phyloP scores from a whole-genome alignment of 2,113 vertebrate species.

The Smithornis capensis region DNA sequence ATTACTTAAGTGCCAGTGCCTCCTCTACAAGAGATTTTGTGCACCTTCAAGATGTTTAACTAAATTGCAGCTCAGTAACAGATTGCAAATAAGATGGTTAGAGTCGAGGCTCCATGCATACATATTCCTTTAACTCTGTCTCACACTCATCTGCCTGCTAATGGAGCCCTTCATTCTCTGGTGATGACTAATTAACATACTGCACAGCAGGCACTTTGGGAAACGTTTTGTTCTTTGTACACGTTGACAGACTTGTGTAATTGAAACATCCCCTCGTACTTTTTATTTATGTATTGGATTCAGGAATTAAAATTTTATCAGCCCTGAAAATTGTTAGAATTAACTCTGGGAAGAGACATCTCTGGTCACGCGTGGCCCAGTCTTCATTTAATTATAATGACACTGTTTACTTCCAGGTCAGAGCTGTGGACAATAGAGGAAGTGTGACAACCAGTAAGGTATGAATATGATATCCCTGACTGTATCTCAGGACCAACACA shows the following conservation, averaged over 20 bases:
- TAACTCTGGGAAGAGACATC: not conserved
- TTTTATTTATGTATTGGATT: slow-evolving; percentile 19
- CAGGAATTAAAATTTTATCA: slow-evolving; percentile 1
- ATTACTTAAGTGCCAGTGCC: slow-evolving; percentile 68
- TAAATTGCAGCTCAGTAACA: slow-evolving; percentile 52
- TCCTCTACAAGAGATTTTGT: slow-evolving; percentile 47
- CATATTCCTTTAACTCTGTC: slow-evolving; percentile 11
- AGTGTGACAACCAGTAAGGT: not conserved
- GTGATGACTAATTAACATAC: slow-evolving; percentile 68
- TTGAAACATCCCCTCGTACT: not conserved
- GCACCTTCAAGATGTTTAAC: slow-evolving; percentile 69
- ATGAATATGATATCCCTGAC: not conserved
- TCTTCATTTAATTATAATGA: not conserved
- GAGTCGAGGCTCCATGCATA: slow-evolving; percentile 22
- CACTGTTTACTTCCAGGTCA: not conserved
- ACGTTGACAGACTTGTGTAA: slow-evolving; percentile 16
- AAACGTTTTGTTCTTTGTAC: slow-evolving; percentile 1
- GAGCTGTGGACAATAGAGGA: not conserved
- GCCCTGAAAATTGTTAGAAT: slow-evolving; percentile 11
- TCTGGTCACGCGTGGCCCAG: not conserved
- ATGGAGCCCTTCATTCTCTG: slow-evolving; percentile 52
- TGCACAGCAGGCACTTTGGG: slow-evolving; percentile 57
- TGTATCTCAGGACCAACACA: not conserved
- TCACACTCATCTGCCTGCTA: slow-evolving; percentile 20
- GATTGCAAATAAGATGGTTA: slow-evolving; percentile 66